Base-by-base conservation (phyloP, 1,140 invertebrate genomes). In the Caenorhabditis remanei region DNA sequence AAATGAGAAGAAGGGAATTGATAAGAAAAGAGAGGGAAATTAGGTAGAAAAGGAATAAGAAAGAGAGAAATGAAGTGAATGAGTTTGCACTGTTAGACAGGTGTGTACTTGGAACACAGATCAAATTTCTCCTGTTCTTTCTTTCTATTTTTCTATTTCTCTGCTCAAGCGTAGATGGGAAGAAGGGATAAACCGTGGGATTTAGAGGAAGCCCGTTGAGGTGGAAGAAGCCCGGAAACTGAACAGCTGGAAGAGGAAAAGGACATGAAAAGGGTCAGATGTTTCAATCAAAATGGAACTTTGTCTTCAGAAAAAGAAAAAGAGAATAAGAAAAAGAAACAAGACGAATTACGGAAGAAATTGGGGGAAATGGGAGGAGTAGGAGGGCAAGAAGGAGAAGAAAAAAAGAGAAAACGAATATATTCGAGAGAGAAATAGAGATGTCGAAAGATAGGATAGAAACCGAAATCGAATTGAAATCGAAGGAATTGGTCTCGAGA, bases 391-490 rank as follows among this genome's bases (percentile, higher is more conserved):
- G 43, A 58, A 48, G 21, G 41, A 50, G 21, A 46, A 58, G 55
- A 61, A 40, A 58, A 58, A 46, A 61, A 41, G 55, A 84, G 14
- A 48, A 84, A 65, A 2, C 14, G 61, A 85, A 48, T 11, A 85
- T 21, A 8, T 24, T 43, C 40, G 63, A 58, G 40, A 85, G 58
- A 85, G 84, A 67, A 65, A 48, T 61, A 85, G 61, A 85, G 83
- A 65, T 48, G 43, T 48, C 41, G 61, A 65, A 65, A 67, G 58
- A 85, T 65, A 85, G 58, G 55, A 50, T 67, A 46, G 24, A 32
- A 46, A 24, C 21, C 55, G 84, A 84, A 61, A 84, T 84, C 83
- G 53, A 58, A 85, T 32, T 85, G 61, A 85, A 63, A 50, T 65
- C 46, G 56, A 85, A 32, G 32, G 32, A 32, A 61, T 85, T 65